phyloP scores from a whole-genome alignment of 2,888 invertebrate species.

The Odontomyia ornata region DNA sequence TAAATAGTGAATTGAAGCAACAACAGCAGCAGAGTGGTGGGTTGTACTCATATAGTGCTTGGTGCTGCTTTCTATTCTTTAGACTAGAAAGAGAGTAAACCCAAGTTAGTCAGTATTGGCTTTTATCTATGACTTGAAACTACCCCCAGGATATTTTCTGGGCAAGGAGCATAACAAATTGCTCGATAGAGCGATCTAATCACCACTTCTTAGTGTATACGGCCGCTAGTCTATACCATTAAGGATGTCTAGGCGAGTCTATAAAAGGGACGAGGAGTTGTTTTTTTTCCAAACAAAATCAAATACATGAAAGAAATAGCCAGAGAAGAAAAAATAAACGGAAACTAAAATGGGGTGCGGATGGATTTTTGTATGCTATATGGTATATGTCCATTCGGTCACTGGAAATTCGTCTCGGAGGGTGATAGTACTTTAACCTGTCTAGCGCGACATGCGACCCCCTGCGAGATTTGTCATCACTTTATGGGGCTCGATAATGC shows the following conservation, averaged over 20 bases:
- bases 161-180: conserved; percentile 40
- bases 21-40: too few species aligned
- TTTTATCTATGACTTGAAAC: conserved; percentile 30
- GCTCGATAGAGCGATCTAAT: conserved; percentile 43
- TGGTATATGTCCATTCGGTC: conserved; percentile 7
- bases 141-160: conserved; percentile 29
- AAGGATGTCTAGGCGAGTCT: not conserved
- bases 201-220: conserved; percentile 36
- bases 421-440: conserved; percentile 28
- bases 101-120: conserved; percentile 32
- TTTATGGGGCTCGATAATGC: not conserved
- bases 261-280: not conserved
- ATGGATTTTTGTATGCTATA: not conserved
- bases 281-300: not conserved
- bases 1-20: too few species aligned
- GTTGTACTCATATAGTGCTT: too few species aligned
- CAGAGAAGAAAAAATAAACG: not conserved
- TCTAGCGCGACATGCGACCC: not conserved
- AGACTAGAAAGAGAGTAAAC: too few species aligned
- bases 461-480: conserved; percentile 28
- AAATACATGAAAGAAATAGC: not conserved
- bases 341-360: not conserved
- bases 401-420: conserved; percentile 7
- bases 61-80: too few species aligned
- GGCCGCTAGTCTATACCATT: not conserved